Percentiles rank a stretch among this genome's conserved stretches.
phyloP scores from a whole-genome alignment of 2,113 vertebrate species.

The Archilochus colubris region DNA sequence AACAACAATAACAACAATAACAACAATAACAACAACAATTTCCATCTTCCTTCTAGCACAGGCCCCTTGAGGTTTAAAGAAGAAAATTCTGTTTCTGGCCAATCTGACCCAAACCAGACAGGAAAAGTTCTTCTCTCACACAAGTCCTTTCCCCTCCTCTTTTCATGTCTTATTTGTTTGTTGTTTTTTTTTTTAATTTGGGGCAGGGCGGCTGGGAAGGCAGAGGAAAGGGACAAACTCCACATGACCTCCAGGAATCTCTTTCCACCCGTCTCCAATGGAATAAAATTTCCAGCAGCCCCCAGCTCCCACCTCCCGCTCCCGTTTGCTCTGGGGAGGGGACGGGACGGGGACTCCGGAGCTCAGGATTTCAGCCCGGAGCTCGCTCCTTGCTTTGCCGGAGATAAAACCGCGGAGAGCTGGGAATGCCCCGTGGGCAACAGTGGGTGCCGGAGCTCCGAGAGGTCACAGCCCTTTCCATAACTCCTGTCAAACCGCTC shows the following conservation, averaged over 20 bases:
- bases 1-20: too few relatives aligned
- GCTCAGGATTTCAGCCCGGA: background rate
- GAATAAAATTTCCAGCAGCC: background rate
- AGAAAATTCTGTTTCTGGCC: background rate
- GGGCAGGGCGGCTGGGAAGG: background rate
- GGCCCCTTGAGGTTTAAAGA: background rate
- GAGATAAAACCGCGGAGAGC: background rate
- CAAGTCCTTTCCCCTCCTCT: background rate
- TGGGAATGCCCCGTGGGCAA: background rate
- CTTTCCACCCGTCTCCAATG: background rate
- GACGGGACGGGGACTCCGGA: background rate
- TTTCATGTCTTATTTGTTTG: background rate
- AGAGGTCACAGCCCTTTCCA: conserved; percentile 25
- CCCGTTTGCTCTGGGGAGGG: background rate
- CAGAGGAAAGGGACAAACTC: background rate
- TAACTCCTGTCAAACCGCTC: background rate
- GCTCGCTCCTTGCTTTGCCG: background rate
- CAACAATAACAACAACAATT: background rate
- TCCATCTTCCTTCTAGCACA: background rate
- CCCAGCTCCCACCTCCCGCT: background rate
- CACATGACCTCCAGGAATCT: background rate
- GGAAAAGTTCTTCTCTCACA: background rate
- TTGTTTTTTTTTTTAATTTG: background rate
- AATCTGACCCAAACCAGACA: background rate
- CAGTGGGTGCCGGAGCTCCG: background rate